Base-by-base conservation (phyloP, 1,140 invertebrate genomes). In the Araneus ventricosus region DNA sequence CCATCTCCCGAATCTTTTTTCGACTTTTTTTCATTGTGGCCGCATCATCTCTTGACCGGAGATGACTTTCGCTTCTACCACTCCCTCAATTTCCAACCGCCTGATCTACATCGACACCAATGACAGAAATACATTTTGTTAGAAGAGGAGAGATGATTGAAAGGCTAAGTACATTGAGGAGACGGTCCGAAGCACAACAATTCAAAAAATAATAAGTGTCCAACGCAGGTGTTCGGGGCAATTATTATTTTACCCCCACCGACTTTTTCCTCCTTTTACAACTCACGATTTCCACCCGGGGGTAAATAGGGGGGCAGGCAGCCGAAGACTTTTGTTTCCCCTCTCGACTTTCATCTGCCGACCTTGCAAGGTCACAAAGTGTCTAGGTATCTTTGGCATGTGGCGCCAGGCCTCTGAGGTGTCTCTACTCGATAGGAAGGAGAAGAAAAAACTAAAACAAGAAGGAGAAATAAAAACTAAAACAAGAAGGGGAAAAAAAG, bases 311-410 rank as follows among this genome's bases (percentile, higher is more conserved):
- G 61, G 86, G 86, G 59, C 41, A 86, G 17, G 37, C 22, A 22
- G 59, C 27, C 8, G 5, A 17, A 30, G 27, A 30, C 30, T 75
- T 34, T 75, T 30, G 27, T 75, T 75, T 17, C 34, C 34, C 52
- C 30, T 59, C 37, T 86, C 3, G 30, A 24, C 37, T 67, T 88
- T 41, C 59, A 88, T 34, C 39, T n/a, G 24, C 57, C 86, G 86
- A 88, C 86, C 86, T 88, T 88, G 86, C 86, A 88, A 88, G 86
- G 86, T 88, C 86, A 45, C 37, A 41, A 20, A 34, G 27, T 37
- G 86, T 88, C 86, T 88, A 59, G 86, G 86, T 88, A 88, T 88
- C 61, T 59, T 20, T 37, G 61, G 86, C 86, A 88, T 88, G 86
- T 67, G 86, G 86, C 86, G 86, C 86, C 86, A 67, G 41, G 20